Evolutionary conservation across 2,797 vertebrate species (phyloP), one percentile per base, ranked within the genome.

Genomic region (Peromyscus melanophrys): DNA sequence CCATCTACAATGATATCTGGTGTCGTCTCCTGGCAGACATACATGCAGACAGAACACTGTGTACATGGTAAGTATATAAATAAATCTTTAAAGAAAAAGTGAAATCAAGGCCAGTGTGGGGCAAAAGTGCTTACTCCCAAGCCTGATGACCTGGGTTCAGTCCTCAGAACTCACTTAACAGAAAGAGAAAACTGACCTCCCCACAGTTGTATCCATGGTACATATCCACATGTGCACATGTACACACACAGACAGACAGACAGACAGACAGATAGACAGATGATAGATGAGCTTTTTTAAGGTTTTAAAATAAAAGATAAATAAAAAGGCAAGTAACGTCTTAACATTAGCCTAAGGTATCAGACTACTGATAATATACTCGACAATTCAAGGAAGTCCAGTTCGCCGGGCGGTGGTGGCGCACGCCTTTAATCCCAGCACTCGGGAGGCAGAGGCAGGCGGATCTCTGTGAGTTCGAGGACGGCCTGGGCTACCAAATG

Each of bases 341-440:
- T 92, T 71, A 77, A 96, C 85, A 76, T 34, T 43, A 83, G 57
- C 31, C 65, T 57, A 90, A 95, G 92, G 84, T 4, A 90, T 77
- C 43, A 82, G 34, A 59, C 31, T 76, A 78, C 3, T 76, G 5
- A 90, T 5, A 80, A 46, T 31, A 17, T 13, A 92, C 16, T 52
- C 43, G 43, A 84, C 21, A 82, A 77, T 52, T 92, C 8, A 94
- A 80, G 31, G 31, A 57, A 93, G 81, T 89, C 2, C 34, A 57
- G n/a, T n/a, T n/a, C n/a, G n/a, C n/a, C n/a, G n/a, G n/a, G n/a
- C n/a, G n/a, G n/a, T n/a, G n/a, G n/a, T n/a, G n/a, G n/a, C n/a
- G n/a, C n/a, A n/a, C n/a, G n/a, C n/a, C n/a, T n/a, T n/a, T n/a
- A n/a, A n/a, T n/a, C n/a, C n/a, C n/a, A n/a, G n/a, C n/a, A n/a